These are phyloP conservation scores for Caenorhabditis angaria DNA, from an alignment of 2,888 invertebrate species.

Conservation along the genomic window DNA sequence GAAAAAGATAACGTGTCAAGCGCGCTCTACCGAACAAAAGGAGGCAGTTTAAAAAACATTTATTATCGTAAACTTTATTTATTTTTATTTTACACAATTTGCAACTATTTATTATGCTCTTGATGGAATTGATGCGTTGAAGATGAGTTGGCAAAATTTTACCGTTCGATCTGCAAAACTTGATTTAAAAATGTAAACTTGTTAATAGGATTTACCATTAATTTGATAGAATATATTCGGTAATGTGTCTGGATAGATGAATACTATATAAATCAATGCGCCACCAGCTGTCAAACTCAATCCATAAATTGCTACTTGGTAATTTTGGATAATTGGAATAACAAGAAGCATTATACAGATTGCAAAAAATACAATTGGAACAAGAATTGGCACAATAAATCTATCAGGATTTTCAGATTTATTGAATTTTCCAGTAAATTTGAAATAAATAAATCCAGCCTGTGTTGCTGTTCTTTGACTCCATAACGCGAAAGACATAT, in stretches of 20 bases:
- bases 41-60: neutral
- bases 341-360: conserved; percentile 61
- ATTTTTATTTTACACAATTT: too few species aligned
- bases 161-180: conserved; percentile 35
- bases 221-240: conserved; percentile 47
- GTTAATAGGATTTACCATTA: conserved; percentile 39
- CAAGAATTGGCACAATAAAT: conserved; percentile 30
- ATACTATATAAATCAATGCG: conserved; percentile 58
- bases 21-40: too few species aligned
- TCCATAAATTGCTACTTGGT: conserved; percentile 59
- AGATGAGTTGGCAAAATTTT: conserved; percentile 39
- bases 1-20: neutral
- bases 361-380: conserved; percentile 56
- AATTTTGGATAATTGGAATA: conserved; percentile 61
- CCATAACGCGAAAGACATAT: conserved; percentile 66
- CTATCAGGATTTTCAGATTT: conserved; percentile 16
- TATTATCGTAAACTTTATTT: neutral
- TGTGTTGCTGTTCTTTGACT: conserved; percentile 57
- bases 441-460: conserved; percentile 52
- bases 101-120: too few species aligned
- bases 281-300: conserved; percentile 51
- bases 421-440: conserved; percentile 29
- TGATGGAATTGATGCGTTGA: conserved; percentile 19
- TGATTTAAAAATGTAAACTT: neutral
- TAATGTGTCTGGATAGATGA: conserved; percentile 55